Base-by-base conservation (phyloP, 1,140 invertebrate species). In the Calliopsis andreniformis region DNA sequence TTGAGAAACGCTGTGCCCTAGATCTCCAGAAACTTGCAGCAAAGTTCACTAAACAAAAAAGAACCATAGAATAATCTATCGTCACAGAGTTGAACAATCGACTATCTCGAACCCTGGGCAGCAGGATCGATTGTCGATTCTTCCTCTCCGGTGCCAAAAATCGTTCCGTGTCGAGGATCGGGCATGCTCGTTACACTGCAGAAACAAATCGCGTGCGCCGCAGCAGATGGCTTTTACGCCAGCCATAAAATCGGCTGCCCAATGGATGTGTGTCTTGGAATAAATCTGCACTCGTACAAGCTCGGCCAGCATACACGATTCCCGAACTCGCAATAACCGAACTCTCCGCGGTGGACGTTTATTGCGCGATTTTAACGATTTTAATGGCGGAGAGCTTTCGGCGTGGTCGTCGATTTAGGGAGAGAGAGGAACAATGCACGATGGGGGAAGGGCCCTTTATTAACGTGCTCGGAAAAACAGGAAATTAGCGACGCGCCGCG, bases 401-500 rank as follows among this genome's bases (percentile, higher is more conserved):
- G 56, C 77, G 43, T 68, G 49, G 25, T 5, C 62, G 59, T 82
- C 67, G 80, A 81, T 82, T 82, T 72, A 43, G 49, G 53, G 30
- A 45, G 47, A 67, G 73, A 10, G 35, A 10, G 35, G 35, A 10
- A 82, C 80, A 82, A 83, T 78, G 68, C 49, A 32, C 49, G 28
- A 1, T n/a, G 35, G 18, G 42, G 35, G 28, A 51, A 42, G 61
- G 55, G 25, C 49, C 53, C 80, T 83, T 83, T 82, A 83, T 79
- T 83, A 83, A 72, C 63, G 58, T 53, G 58, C 63, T 20, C 61
- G 58, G 81, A 82, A 83, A 83, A 82, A 82, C 81, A 83, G 81
- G 81, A 83, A 83, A 83, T 83, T 83, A 83, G 76, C 69, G 76
- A 78, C 73, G 79, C 79, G 80, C n/a, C 72, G 79, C 73, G 76